Evolutionary conservation across 2,797 vertebrate species (phyloP), one percentile per base, ranked within the genome.

Genomic region (Margarornis squamiger): DNA sequence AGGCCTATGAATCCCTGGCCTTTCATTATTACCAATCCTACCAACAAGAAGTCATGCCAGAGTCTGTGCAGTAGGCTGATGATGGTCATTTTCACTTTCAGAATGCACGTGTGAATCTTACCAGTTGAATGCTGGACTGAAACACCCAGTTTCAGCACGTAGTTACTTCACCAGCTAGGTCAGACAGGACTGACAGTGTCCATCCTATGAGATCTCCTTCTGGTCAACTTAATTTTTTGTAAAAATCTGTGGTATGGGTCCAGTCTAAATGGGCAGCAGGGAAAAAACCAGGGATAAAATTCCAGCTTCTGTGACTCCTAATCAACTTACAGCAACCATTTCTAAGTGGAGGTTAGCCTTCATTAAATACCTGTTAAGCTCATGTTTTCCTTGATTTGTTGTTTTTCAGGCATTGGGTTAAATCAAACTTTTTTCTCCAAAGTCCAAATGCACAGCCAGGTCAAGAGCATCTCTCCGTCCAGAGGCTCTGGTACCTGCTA

Each of bases 271-370:
- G 15, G 7, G 14, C 43, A 52, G 20, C 27, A 46, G 32, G 7
- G 16, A 3, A 2, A 21, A 45, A 68, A 61, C 17, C 14, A 46
- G 7, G 7, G 32, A 54, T 32, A 24, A 65, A 68, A 46, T 17
- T 34, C 32, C 39, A 81, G 32, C 9, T 48, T 30, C 68, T 71
- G 7, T 70, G 26, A 14, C 18, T 81, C 30, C 38, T 49, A 27
- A 8, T 51, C 10, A 59, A 13, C 5, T 57, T 54, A 21, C 0
- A 1, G 20, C 32, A 52, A 27, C 30, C 1, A 23, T 80, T 68
- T 79, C 5, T 43, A 45, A 27, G 51, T 52, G 51, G 27, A 52
- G 30, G 4, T 63, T 71, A 63, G 16, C 10, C 8, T 7, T 6
- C 30, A 13, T 43, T 61, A 55, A 67, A 43, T 71, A 67, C 14